Base-by-base conservation (phyloP, 2,888 invertebrate species). In the Heliconius sara region DNA sequence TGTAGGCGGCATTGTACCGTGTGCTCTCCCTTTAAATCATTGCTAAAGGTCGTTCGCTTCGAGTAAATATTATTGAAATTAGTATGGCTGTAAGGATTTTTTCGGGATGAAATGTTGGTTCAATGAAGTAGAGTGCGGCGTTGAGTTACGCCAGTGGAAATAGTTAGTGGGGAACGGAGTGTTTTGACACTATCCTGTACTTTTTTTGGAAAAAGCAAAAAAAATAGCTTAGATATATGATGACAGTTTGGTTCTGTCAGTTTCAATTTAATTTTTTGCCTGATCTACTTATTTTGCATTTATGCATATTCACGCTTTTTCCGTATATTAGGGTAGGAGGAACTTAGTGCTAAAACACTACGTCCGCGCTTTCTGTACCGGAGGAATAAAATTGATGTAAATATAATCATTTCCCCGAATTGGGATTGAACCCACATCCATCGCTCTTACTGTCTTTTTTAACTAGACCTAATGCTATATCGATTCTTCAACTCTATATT, bases 1-100 rank as follows among this genome's bases (percentile, higher is more conserved):
- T 91, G 94, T 94, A 91, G 94, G 94, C 91, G 93, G 89, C 89
- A 93, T 91, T 91, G 88, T 89, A 81, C 86, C 86, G 88, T 87
- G 88, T 81, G 82, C 79, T 77, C 81, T 79, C 77, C 80, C 80
- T 80, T 80, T 81, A 81, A 81, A 81, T 81, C 81, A 81, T 81
- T 68, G 65, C 68, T 77, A 81, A 81, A 80, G 81, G 81, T 81
- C 81, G 80, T 81, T 81, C 22, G 78, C 81, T 81, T 77, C 72
- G 75, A 72, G 71, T 75, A 67, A 73, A 78, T 79, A 75, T 79
- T 75, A 79, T 72, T 77, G 75, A 79, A 76, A 78, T 68, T 79
- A 13, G 30, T 57, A 34, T 34, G n/a, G 57, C 7, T 13, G 34
- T 73, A 34, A 34, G 57, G 57, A 34, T 16, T n/a, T 57, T 73